Evolutionary conservation across 2,888 invertebrate species (phyloP), one percentile per base, ranked within the genome.

Genomic region (Melangyna quadrimaculata): DNA sequence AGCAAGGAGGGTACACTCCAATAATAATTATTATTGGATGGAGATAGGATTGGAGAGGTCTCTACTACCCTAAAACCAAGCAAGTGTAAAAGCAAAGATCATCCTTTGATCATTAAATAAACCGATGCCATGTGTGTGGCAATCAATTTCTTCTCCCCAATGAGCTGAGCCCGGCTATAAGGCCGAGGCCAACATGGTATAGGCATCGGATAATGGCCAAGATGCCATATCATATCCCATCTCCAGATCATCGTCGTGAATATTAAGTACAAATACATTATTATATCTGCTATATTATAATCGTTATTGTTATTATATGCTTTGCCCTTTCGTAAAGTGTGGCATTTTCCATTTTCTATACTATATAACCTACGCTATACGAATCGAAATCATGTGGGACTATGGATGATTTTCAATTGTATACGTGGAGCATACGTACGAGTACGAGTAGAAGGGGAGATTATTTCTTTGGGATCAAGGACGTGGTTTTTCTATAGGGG

Each of bases 191-290:
- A 59, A 51, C 37, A 43, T 63, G 27, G n/a, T n/a, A 37, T 80
- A 77, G 69, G 86, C 77, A 70, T 70, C 37, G 27, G 70, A n/a
- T 73, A 59, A 86, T 70, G 81, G 77, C 77, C 45, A 79, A 57
- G 43, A 70, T 59, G 69, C 48, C 70, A 78, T 78, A 72, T 67
- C 77, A 73, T 77, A 86, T 78, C 73, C 77, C 78, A 70, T 78
- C 69, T 70, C 72, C 63, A 81, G 86, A 86, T 86, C 81, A 73
- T 73, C 81, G 86, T 81, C 57, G 73, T 86, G 86, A 86, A 86
- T 86, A 86, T 86, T 86, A 86, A 86, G 81, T 81, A 78, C 77
- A 43, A 81, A 80, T 86, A 80, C 80, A 86, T 86, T 86, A 80
- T 86, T 86, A 86, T 86, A 70, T 59, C 59, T 35, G 19, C 81